Conservation (phyloP, 2,888 invertebrate genomes). For the Sphinx pinastri region DNA sequence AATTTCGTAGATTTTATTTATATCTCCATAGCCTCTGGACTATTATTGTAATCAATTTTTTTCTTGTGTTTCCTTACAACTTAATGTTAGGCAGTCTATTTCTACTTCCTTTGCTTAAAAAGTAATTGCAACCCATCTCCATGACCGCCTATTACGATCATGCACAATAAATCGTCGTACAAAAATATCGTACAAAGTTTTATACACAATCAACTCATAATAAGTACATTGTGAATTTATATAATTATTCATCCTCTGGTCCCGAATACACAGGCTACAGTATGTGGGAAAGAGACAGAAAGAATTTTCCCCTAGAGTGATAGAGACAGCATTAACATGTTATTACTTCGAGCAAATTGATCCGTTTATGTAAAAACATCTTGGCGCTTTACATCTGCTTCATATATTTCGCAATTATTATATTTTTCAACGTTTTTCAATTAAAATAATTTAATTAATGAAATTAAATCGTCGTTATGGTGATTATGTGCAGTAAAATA, state of each 20-base stretch:
- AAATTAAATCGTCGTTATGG: constrained; percentile 15
- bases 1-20: too few relatives aligned
- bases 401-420: constrained; percentile 27
- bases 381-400: constrained; percentile 31
- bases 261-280: constrained; percentile 39
- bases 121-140: not conserved
- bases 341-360: constrained; percentile 61
- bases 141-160: constrained; percentile 32
- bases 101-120: not conserved
- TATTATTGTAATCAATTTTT: too few relatives aligned
- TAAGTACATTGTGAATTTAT: constrained; percentile 67
- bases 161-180: constrained; percentile 41
- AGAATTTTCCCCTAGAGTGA: not conserved
- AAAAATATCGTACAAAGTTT: constrained; percentile 49
- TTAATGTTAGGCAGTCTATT: not conserved
- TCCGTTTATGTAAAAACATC: constrained; percentile 68
- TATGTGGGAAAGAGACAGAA: constrained; percentile 46
- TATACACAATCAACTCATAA: constrained; percentile 62
- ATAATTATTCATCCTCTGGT: constrained; percentile 67
- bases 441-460: constrained; percentile 25
- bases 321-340: constrained; percentile 9
- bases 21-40: too few relatives aligned
- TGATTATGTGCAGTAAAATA: not conserved
- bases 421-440: not conserved
- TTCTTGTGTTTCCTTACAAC: not conserved